These are phyloP conservation scores for Odontamblyopus lacepedii DNA, from an alignment of 2,797 vertebrate genomes.

Conservation along the genomic window DNA sequence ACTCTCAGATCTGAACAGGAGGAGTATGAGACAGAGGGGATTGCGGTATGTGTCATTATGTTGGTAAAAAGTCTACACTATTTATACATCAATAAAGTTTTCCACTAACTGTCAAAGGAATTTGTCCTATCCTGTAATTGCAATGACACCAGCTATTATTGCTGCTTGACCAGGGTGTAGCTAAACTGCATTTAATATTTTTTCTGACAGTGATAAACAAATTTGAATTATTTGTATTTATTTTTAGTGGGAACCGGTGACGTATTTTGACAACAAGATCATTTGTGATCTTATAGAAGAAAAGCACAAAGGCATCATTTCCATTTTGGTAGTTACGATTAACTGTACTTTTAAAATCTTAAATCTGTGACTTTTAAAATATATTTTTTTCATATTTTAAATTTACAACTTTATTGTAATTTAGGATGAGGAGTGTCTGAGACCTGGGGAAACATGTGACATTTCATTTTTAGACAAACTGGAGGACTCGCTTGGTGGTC, in stretches of 20 bases:
- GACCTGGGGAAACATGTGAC: conserved; percentile 92
- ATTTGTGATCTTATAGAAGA: conserved; percentile 98
- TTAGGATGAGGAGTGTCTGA: conserved; percentile 95
- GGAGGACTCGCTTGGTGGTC: conserved; percentile 88
- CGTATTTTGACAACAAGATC: conserved; percentile 98
- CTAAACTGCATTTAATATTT: too few relatives aligned
- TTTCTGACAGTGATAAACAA: too few relatives aligned
- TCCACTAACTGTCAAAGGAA: too few relatives aligned
- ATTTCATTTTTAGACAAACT: conserved; percentile 92
- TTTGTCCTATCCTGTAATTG: too few relatives aligned
- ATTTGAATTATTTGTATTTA: conserved; percentile 7
- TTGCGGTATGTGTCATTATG: conserved; percentile 81
- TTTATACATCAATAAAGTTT: neutral
- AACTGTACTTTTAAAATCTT: neutral
- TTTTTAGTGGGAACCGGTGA: conserved; percentile 93
- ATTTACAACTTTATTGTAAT: conserved; percentile 13
- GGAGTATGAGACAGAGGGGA: conserved; percentile 90
- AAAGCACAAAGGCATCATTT: conserved; percentile 97
- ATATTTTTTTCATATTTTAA: neutral
- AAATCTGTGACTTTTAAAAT: too few relatives aligned
- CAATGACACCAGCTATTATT: too few relatives aligned
- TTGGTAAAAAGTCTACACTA: neutral
- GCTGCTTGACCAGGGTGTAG: too few relatives aligned
- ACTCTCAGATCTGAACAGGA: conserved; percentile 94
- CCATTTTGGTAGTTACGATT: conserved; percentile 83